Percentiles rank a stretch among this genome's conserved stretches.
phyloP scores from a whole-genome alignment of 2,888 invertebrate species.

The Lasioglossum lativentre region DNA sequence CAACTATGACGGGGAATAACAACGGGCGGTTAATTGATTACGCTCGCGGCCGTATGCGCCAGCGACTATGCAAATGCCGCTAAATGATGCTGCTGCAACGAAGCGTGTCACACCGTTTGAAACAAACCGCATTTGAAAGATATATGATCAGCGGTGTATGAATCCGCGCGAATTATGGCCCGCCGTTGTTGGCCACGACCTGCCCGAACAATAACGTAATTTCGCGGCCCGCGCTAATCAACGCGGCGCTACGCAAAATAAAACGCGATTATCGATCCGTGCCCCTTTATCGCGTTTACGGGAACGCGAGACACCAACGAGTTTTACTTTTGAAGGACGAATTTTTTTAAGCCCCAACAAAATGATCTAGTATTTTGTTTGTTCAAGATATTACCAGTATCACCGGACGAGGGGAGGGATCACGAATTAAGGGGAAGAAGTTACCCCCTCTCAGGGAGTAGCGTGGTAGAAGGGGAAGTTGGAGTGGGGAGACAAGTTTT shows the following conservation, averaged over 20 bases:
- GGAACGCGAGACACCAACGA: too few species aligned
- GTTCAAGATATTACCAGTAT: too few species aligned
- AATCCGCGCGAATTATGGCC: constrained; percentile 47
- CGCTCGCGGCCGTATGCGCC: constrained; percentile 18
- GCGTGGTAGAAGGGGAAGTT: too few species aligned
- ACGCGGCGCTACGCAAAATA: constrained; percentile 25
- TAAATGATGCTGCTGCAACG: constrained; percentile 42
- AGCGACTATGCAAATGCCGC: constrained; percentile 50
- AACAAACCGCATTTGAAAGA: constrained; percentile 61
- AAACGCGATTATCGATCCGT: constrained; percentile 24
- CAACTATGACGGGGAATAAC: constrained; percentile 28
- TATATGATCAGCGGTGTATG: constrained; percentile 53
- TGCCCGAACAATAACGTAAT: constrained; percentile 41
- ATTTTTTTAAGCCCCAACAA: neutral
- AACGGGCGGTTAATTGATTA: constrained; percentile 56
- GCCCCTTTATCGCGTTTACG: too few species aligned
- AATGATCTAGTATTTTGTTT: neutral
- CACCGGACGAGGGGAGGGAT: too few species aligned
- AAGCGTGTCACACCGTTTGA: constrained; percentile 36
- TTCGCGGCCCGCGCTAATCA: constrained; percentile 22
- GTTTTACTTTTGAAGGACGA: neutral
- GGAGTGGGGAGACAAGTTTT: too few species aligned
- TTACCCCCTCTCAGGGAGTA: too few species aligned
- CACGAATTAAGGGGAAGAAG: too few species aligned
- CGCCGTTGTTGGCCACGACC: constrained; percentile 24